phyloP scores from a whole-genome alignment of 2,113 vertebrate genomes.

The Mirza zaza region DNA sequence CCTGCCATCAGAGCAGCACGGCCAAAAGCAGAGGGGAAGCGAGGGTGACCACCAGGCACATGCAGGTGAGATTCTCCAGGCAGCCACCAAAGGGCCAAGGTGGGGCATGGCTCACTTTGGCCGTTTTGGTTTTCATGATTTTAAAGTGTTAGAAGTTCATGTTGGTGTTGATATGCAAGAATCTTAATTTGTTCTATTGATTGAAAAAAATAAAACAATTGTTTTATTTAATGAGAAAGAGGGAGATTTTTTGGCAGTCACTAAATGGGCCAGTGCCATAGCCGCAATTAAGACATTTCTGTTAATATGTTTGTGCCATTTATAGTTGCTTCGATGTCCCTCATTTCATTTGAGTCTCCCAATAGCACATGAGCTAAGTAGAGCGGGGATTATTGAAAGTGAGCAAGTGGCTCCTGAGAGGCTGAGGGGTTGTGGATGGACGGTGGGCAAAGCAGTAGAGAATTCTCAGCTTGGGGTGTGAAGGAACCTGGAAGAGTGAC shows the following conservation, averaged over 20 bases:
- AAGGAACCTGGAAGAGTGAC: neutral
- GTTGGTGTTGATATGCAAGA: neutral
- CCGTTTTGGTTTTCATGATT: neutral
- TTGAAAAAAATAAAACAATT: neutral
- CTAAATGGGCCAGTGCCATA: neutral
- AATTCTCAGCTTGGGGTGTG: neutral
- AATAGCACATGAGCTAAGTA: neutral
- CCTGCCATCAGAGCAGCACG: neutral
- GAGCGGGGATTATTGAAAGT: neutral
- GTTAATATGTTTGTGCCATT: neutral
- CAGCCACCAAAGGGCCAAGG: neutral
- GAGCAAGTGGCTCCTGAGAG: neutral
- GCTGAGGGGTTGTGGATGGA: neutral
- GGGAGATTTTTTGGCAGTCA: neutral
- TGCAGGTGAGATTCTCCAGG: neutral
- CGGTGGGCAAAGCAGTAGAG: neutral
- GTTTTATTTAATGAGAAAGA: neutral
- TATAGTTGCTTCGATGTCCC: neutral
- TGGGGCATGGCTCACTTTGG: neutral
- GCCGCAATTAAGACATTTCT: neutral
- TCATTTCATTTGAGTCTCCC: neutral
- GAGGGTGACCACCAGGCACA: fast-evolving
- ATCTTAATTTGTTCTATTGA: neutral
- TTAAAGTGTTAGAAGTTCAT: neutral
- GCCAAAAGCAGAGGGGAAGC: neutral